Conservation (phyloP, 2,113 vertebrate genomes). For the Archocentrus centrarchus region DNA sequence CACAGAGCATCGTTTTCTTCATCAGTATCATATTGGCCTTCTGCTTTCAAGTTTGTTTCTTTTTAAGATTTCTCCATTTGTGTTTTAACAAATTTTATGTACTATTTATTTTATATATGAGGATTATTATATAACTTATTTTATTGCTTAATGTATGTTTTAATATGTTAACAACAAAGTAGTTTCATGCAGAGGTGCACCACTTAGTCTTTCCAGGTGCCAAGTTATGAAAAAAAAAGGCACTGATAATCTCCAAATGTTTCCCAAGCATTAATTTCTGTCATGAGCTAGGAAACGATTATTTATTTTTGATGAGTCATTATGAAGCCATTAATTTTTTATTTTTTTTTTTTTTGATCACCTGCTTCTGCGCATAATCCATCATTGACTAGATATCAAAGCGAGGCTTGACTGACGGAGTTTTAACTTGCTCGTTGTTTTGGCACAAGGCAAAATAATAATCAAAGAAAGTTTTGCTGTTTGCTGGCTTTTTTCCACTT, state of each 20-base stretch:
- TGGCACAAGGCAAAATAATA: background rate
- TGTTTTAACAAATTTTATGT: background rate
- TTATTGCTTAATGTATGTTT: background rate
- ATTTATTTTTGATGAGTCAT: background rate
- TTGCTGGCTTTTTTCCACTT: background rate
- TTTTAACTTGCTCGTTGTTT: background rate
- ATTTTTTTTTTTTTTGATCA: background rate
- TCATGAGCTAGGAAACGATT: background rate
- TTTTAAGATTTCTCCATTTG: background rate
- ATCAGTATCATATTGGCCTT: background rate
- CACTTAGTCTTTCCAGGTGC: background rate
- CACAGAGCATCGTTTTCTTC: background rate
- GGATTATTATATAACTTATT: background rate
- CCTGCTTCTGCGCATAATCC: fast-evolving
- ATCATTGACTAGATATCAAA: background rate
- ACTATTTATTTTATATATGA: background rate
- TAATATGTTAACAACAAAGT: background rate
- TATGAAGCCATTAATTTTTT: background rate
- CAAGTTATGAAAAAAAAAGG: background rate
- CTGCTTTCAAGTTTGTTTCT: background rate
- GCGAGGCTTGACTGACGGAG: background rate
- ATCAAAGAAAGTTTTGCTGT: background rate
- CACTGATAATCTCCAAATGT: background rate
- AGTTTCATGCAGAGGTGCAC: background rate
- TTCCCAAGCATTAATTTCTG: background rate